Evolutionary conservation across 2,113 vertebrate genomes (phyloP).

Genomic region (Pantherophis guttatus): DNA sequence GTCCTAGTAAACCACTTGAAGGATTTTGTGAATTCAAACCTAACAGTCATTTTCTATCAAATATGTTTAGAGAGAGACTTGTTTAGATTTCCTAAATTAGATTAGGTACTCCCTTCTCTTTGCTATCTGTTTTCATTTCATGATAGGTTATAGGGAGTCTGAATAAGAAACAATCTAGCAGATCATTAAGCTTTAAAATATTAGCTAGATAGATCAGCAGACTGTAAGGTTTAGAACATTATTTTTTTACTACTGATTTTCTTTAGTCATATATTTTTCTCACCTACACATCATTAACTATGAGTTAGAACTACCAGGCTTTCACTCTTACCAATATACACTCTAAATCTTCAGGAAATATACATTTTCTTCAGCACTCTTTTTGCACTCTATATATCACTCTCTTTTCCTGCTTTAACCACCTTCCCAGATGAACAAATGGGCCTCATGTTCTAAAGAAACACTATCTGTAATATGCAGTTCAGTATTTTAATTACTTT

Average conservation of each 20-base stretch:
- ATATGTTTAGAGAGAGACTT: neutral
- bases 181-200: neutral
- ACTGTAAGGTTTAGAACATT: neutral
- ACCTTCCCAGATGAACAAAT: neutral
- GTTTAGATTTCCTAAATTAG: neutral
- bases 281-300: constrained; percentile 12
- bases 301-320: accelerated
- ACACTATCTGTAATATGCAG: neutral
- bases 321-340: neutral
- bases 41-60: neutral
- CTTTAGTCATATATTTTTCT: constrained; percentile 9
- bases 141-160: neutral
- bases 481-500: neutral
- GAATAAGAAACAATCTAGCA: neutral
- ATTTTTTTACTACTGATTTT: neutral
- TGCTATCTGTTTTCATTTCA: neutral
- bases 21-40: neutral
- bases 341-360: constrained; percentile 20
- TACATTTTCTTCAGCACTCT: neutral
- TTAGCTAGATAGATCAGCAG: neutral
- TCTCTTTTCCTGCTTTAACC: constrained; percentile 35
- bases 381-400: neutral
- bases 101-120: neutral
- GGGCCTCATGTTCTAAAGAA: constrained; percentile 22
- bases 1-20: neutral